Base-by-base conservation (phyloP, 2,797 vertebrate genomes). In the Xyrichtys novacula region DNA sequence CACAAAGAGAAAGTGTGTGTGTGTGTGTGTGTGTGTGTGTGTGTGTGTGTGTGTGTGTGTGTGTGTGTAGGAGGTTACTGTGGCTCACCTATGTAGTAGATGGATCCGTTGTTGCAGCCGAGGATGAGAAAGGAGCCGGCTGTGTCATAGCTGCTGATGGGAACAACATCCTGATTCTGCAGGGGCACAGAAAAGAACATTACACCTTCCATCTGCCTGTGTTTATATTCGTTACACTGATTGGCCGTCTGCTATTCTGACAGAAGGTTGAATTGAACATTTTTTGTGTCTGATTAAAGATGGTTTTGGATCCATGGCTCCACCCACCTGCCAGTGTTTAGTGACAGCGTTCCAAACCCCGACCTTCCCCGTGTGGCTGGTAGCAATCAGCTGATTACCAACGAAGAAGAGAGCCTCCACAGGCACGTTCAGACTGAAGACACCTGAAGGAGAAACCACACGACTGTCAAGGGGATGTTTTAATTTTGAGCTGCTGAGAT, bases 271-370 rank as follows among this genome's bases (percentile, higher is more conserved):
- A n/a, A n/a, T n/a, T n/a, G n/a, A n/a, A n/a, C n/a, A n/a, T n/a
- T n/a, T n/a, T n/a, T n/a, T n/a, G n/a, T n/a, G n/a, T n/a, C n/a
- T n/a, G n/a, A n/a, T n/a, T n/a, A n/a, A n/a, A n/a, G n/a, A n/a
- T n/a, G n/a, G n/a, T n/a, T n/a, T n/a, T n/a, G n/a, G n/a, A n/a
- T n/a, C n/a, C n/a, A 4, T 19, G 15, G 17, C 11, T 49, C 23
- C 58, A 9, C 57, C 43, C 28, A 97, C 97, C 96, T 98, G 97
- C 97, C 97, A 98, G 89, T 98, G 97, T 83, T 97, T 97, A 65
- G 97, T 98, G 81, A 98, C 96, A 0, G 96, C 96, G 3, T 98
- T 98, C 96, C 97, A 98, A 16, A 98, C 96, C 0, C 97, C 96
- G 0, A 98, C 96, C 76, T 96, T 97, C 38, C 96, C 97, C 0